Base-by-base conservation (phyloP, 1,140 invertebrate genomes). In the Sinonovacula constricta region DNA sequence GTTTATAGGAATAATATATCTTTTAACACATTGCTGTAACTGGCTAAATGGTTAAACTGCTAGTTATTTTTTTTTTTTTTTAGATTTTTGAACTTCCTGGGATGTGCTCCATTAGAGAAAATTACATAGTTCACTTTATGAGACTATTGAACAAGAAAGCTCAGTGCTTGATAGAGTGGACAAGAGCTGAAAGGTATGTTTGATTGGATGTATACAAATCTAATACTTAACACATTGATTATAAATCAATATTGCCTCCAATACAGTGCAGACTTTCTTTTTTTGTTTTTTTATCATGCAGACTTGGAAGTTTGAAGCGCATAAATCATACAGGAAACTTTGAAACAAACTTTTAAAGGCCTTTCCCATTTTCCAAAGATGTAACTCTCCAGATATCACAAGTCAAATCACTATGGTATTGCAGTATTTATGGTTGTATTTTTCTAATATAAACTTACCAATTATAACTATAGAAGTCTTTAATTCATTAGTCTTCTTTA, bases 71-170 rank as follows among this genome's bases (percentile, higher is more conserved):
- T n/a, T n/a, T n/a, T n/a, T n/a, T 28, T 30, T 81, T 81, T n/a
- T 79, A 88, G 87, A 74, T 88, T n/a, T 77, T 77, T 65, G 84
- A 84, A 53, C 59, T 88, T 34, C 83, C 82, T n/a, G 80, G 76
- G 33, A 71, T 65, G n/a, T 81, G 79, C 81, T 85, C 84, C 24
- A 69, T 86, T 10, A 60, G 82, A 45, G 83, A 83, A 39, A 81
- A 83, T 1, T 84, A 80, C 51, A 83, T 88, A n/a, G 24, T 45
- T 7, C 85, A 87, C n/a, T 88, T 88, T 71, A 83, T 86, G 59
- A 70, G 83, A 51, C 66, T 79, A 3, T 67, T 88, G 10, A 69
- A 87, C 18, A 83, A 85, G 39, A 82, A 79, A 81, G 87, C 87
- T 36, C 66, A 88, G 28, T 81, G 80, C 65, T 80, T 88, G 14